Evolutionary conservation across 2,888 invertebrate species (phyloP).

Genomic region (Scaptomyza parva): DNA sequence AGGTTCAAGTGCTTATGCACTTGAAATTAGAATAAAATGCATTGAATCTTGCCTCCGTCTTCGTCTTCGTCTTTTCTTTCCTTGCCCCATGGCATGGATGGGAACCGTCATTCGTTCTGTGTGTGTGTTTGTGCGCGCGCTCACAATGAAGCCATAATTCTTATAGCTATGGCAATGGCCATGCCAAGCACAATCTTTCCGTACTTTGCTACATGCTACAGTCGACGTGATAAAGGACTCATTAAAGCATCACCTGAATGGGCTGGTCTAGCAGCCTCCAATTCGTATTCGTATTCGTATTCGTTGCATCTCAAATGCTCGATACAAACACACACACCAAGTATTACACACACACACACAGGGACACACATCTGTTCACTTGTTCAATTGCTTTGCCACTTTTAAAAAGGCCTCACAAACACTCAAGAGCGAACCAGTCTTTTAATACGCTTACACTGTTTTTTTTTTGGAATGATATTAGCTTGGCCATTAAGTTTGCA

Average conservation of each 20-base stretch:
- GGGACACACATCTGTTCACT: constrained; percentile 53
- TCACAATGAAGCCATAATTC: constrained; percentile 80
- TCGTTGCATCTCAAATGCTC: constrained; percentile 37
- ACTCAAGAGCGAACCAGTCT: constrained; percentile 68
- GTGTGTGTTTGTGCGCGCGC: constrained; percentile 16
- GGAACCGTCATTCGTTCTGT: constrained; percentile 60
- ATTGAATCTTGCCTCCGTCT: constrained; percentile 34
- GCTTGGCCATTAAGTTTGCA: constrained; percentile 15
- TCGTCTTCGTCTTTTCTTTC: not conserved
- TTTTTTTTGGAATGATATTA: not conserved
- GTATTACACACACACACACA: constrained; percentile 4
- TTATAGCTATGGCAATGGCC: constrained; percentile 49
- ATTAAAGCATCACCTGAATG: constrained; percentile 81
- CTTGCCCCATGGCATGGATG: constrained; percentile 30
- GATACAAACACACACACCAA: constrained; percentile 7
- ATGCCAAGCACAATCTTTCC: constrained; percentile 22
- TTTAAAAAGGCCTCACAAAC: constrained; percentile 66
- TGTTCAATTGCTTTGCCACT: constrained; percentile 79
- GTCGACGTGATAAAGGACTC: constrained; percentile 80
- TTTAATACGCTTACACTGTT: constrained; percentile 54
- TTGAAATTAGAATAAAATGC: constrained; percentile 76
- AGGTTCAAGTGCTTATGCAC: constrained; percentile 55
- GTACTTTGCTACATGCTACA: constrained; percentile 26
- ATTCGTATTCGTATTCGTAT: too few species aligned
- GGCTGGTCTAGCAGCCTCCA: constrained; percentile 76